Evolutionary conservation across 2,113 vertebrate genomes (phyloP).

Genomic region (Cygnus buccinator): DNA sequence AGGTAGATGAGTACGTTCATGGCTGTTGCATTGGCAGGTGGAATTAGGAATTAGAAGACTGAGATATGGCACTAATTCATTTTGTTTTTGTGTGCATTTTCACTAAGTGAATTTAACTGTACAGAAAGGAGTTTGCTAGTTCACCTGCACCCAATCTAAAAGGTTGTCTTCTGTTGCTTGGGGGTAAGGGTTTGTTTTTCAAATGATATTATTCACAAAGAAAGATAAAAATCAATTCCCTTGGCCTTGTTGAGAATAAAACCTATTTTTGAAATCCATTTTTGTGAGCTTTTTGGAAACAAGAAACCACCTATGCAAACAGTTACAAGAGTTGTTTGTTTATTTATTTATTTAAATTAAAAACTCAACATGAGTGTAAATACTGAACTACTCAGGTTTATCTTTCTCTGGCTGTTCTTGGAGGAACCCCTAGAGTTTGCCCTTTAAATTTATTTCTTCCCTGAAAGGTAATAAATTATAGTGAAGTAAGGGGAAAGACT

Average conservation of each 20-base stretch:
- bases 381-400: not conserved
- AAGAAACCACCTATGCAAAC: not conserved
- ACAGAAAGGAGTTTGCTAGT: not conserved
- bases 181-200: not conserved
- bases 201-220: not conserved
- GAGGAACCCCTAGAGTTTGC: not conserved
- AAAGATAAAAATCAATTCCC: not conserved
- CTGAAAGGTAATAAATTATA: slow-evolving; percentile 15
- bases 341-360: not conserved
- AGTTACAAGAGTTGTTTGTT: not conserved
- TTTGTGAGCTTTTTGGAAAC: not conserved
- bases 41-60: not conserved
- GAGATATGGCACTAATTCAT: not conserved
- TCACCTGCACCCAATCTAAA: not conserved
- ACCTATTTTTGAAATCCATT: not conserved
- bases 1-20: accelerated
- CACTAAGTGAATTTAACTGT: not conserved
- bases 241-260: not conserved
- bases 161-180: not conserved
- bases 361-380: not conserved
- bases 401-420: not conserved
- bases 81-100: not conserved
- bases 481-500: not conserved
- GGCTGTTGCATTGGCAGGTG: not conserved
- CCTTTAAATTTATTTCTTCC: not conserved